phyloP scores from a whole-genome alignment of 2,888 invertebrate genomes.

The Idaea aversata region DNA sequence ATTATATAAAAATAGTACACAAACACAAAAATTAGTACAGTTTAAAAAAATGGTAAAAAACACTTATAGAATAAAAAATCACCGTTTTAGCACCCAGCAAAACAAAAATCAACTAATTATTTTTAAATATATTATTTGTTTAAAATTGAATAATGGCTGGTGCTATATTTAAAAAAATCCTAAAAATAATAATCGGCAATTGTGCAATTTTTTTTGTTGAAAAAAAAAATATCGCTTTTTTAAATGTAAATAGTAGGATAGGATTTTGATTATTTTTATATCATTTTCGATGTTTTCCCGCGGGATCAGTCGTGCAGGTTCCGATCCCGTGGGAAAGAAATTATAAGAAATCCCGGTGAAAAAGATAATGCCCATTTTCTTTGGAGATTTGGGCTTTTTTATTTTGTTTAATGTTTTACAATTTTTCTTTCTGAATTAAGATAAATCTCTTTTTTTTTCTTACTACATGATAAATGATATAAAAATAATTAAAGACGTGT shows the following conservation, averaged over 20 bases:
- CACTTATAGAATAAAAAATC: not conserved
- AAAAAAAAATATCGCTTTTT: conserved; percentile 6
- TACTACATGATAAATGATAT: conserved; percentile 4
- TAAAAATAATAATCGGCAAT: not conserved
- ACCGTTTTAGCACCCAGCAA: not conserved
- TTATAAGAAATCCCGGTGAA: no score
- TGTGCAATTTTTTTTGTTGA: not conserved
- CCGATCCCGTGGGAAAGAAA: no score
- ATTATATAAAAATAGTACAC: not conserved
- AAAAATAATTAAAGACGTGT: not conserved
- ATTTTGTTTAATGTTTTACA: no score
- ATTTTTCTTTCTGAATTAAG: no score
- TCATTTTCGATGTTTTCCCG: conserved; percentile 30
- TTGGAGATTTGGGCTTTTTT: no score
- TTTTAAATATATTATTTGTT: not conserved
- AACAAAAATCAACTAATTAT: not conserved
- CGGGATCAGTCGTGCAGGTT: conserved; percentile 1
- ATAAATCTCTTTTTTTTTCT: conserved; percentile 8
- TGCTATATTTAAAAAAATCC: not conserved
- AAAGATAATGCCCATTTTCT: no score
- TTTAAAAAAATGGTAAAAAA: not conserved
- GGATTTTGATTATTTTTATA: conserved; percentile 25
- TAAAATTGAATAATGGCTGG: not conserved
- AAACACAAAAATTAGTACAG: not conserved
- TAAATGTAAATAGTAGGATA: conserved; percentile 38